Conservation (phyloP, 2,797 vertebrate genomes). For the Sebastes alutus region DNA sequence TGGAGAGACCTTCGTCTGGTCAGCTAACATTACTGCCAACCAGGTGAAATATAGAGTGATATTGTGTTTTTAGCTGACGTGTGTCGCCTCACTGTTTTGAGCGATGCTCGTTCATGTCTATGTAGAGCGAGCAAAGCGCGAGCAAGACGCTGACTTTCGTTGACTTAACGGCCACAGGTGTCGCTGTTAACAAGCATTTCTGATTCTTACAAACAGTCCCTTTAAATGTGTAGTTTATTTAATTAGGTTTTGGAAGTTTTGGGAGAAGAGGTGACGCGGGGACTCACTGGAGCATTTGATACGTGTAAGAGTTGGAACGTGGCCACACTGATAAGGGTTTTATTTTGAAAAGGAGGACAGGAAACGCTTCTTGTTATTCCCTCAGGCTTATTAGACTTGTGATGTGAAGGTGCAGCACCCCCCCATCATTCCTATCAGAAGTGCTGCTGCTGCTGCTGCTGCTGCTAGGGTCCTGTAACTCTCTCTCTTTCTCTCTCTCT, state of each 20-base stretch:
- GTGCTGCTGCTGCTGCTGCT: slow-evolving; percentile 53
- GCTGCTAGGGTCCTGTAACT: slow-evolving; percentile 56
- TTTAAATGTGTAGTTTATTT: background rate
- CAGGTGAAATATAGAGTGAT: no score
- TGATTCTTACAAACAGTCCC: no score
- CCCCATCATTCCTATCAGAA: slow-evolving; percentile 69
- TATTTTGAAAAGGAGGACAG: slow-evolving; percentile 66
- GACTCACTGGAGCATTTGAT: background rate
- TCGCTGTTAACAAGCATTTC: no score
- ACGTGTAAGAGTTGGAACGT: background rate
- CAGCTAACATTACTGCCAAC: no score
- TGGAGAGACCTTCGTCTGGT: no score
- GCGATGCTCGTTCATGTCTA: no score
- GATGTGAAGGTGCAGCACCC: slow-evolving; percentile 70
- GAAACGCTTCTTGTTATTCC: slow-evolving; percentile 22
- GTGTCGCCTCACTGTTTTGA: no score
- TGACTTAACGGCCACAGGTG: no score
- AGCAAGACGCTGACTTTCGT: no score
- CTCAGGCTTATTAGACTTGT: slow-evolving; percentile 15
- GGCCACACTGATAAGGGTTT: background rate
- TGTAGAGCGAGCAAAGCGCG: no score
- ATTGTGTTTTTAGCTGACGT: no score
- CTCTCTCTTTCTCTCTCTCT: slow-evolving; percentile 27
- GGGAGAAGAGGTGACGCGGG: background rate
- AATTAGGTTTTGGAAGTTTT: background rate